Conservation (phyloP, 1,140 invertebrate genomes). For the Vanessa tameamea region DNA sequence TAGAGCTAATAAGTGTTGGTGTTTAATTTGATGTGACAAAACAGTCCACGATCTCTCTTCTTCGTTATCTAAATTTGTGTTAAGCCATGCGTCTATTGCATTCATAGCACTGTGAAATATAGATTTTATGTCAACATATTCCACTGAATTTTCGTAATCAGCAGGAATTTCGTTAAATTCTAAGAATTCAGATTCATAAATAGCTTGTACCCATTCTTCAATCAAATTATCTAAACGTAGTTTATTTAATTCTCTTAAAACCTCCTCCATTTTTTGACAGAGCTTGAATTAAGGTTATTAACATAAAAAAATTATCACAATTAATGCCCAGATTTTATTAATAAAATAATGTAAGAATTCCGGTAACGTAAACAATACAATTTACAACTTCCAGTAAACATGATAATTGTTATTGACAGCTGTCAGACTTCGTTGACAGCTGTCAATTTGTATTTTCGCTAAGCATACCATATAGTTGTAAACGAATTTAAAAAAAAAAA, state of each 20-base stretch:
- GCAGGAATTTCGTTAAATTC: conserved; percentile 63
- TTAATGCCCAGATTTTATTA: too few species aligned
- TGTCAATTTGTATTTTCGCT: too few species aligned
- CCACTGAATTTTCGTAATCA: conserved; percentile 58
- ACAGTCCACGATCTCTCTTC: conserved; percentile 64
- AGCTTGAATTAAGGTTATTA: too few species aligned
- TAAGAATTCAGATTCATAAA: conserved; percentile 65
- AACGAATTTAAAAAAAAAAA: too few species aligned
- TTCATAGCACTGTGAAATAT: conserved; percentile 50
- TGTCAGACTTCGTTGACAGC: too few species aligned
- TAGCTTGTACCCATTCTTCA: conserved; percentile 61
- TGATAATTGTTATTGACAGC: too few species aligned
- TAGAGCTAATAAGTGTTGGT: conserved; percentile 60
- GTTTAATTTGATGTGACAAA: conserved; percentile 54
- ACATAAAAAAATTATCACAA: too few species aligned
- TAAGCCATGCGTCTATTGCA: conserved; percentile 51
- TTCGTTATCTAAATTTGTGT: conserved; percentile 26
- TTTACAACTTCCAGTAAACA: too few species aligned
- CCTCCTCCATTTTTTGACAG: conserved; percentile 24
- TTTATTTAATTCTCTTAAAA: conserved; percentile 51
- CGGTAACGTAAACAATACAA: too few species aligned
- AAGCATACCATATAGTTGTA: too few species aligned
- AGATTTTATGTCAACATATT: conserved; percentile 44
- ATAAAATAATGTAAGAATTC: too few species aligned
- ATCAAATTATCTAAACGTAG: conserved; percentile 53